A percentile compares a stretch with the other conserved stretches of the same genome.
Evolutionary conservation across 2,113 vertebrate species (phyloP).

Genomic region (Columba livia): DNA sequence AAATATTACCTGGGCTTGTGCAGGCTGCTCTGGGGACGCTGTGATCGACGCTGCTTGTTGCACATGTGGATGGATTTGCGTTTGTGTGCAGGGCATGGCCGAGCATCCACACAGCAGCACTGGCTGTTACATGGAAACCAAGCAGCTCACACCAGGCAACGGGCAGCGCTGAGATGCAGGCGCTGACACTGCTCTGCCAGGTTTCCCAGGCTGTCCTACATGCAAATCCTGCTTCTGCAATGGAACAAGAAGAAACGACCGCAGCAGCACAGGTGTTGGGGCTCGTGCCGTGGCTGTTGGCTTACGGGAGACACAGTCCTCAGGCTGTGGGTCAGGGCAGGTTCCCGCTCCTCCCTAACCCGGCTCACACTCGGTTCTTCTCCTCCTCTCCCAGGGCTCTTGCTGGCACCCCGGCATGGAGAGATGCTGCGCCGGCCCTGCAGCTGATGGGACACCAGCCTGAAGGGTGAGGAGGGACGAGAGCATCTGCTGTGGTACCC

Average conservation of each 20-base stretch:
- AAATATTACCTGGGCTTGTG: neutral
- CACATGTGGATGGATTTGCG: neutral
- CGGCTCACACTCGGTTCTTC: neutral
- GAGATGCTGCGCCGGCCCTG: neutral
- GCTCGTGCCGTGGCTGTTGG: rapidly evolving
- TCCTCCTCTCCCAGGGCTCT: neutral
- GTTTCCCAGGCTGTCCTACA: neutral
- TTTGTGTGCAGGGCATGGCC: neutral
- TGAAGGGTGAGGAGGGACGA: neutral
- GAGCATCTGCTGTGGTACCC: rapidly evolving
- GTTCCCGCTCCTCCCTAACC: neutral
- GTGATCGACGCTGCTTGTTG: neutral
- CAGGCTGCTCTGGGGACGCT: neutral
- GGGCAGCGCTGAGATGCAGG: neutral
- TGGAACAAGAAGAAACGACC: neutral
- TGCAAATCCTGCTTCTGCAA: neutral
- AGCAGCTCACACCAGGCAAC: rapidly evolving
- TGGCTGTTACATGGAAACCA: neutral
- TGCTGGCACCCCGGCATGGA: rapidly evolving
- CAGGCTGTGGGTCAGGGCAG: neutral
- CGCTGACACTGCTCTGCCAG: rapidly evolving
- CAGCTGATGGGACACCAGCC: neutral
- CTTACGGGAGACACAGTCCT: neutral
- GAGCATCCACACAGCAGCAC: neutral
- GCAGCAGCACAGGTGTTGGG: rapidly evolving